Conservation (phyloP, 2,888 invertebrate species). For the Sisyra terminalis region DNA sequence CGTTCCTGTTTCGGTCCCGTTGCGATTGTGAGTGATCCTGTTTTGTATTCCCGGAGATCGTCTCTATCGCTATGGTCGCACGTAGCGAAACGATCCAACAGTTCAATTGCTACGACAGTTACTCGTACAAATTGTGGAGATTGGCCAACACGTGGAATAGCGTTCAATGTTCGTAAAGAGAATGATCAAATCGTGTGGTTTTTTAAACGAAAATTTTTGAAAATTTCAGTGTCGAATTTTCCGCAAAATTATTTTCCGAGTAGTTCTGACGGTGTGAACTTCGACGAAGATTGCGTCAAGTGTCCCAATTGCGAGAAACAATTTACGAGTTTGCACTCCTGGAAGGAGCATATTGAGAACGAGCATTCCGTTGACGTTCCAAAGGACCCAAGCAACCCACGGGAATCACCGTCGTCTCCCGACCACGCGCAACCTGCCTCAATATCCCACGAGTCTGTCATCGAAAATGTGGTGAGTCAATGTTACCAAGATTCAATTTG, state of each 20-base stretch:
- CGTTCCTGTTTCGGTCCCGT: no score
- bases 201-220: no score
- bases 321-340: constrained; percentile 28
- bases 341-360: constrained; percentile 33
- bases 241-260: no score
- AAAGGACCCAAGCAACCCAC: constrained; percentile 18
- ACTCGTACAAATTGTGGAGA: constrained; percentile 61
- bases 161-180: constrained; percentile 51
- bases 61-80: constrained; percentile 1
- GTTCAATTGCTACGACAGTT: constrained; percentile 16
- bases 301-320: constrained; percentile 33
- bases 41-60: no score
- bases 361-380: constrained; percentile 24
- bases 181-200: background rate
- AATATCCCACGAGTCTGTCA: constrained; percentile 13
- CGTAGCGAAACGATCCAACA: constrained; percentile 4
- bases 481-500: background rate
- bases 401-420: constrained; percentile 10
- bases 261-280: no score
- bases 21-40: no score
- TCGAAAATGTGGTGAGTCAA: constrained; percentile 2
- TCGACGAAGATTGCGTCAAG: constrained; percentile 19
- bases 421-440: constrained; percentile 10
- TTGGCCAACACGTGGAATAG: constrained; percentile 61
- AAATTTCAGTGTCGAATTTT: no score